Evolutionary conservation across 2,113 vertebrate species (phyloP).

Genomic region (Malurus cyaneus): DNA sequence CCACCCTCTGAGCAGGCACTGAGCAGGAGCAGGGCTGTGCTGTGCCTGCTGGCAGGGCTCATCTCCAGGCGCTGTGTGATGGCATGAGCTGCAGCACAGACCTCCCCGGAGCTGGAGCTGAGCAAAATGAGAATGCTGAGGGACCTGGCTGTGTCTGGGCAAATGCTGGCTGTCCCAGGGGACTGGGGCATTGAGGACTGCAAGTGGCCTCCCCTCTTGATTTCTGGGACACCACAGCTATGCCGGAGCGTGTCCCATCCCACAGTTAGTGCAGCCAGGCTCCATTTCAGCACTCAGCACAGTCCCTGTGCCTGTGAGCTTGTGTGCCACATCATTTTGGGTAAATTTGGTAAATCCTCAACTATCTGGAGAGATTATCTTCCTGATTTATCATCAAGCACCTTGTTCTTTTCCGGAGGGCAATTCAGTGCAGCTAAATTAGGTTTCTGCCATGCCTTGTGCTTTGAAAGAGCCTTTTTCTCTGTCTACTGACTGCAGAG

Average conservation of each 20-base stretch:
- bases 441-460: neutral
- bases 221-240: neutral
- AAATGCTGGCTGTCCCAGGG: neutral
- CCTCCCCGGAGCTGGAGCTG: neutral
- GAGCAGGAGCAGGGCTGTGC: neutral
- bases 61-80: neutral
- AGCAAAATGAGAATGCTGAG: neutral
- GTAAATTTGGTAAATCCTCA: neutral
- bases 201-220: rapidly evolving
- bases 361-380: neutral
- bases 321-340: neutral
- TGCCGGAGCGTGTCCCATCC: rapidly evolving
- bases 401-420: neutral
- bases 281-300: neutral
- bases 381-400: neutral
- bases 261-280: rapidly evolving
- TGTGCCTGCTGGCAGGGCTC: neutral
- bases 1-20: neutral
- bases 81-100: neutral
- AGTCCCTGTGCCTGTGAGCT: neutral
- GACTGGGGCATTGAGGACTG: rapidly evolving
- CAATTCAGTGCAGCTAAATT: neutral
- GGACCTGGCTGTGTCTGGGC: too few relatives aligned
- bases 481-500: neutral
- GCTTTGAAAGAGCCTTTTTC: neutral